phyloP scores from a whole-genome alignment of 2,113 vertebrate species.

The Amphilophus citrinellus region DNA sequence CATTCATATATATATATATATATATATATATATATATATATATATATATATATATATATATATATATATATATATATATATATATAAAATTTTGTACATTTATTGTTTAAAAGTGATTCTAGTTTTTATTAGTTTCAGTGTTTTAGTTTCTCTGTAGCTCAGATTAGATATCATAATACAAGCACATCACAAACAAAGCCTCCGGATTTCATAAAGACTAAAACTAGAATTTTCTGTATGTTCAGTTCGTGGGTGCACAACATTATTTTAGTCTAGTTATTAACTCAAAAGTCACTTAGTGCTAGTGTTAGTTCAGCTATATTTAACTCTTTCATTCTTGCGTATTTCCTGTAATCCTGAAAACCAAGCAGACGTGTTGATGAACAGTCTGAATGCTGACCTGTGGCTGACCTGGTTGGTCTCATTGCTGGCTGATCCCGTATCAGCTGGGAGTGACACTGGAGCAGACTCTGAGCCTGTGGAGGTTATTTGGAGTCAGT shows the following conservation, averaged over 20 bases:
- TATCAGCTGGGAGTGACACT: background rate
- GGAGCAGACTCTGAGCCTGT: background rate
- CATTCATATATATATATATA: background rate
- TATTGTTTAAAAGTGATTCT: background rate
- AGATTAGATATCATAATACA: too few species aligned
- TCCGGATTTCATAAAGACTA: background rate
- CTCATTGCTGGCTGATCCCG: background rate
- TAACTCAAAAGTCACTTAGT: background rate
- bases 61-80: background rate
- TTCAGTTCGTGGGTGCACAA: background rate
- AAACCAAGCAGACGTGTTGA: background rate
- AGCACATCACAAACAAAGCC: too few species aligned
- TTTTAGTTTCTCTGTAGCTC: too few species aligned
- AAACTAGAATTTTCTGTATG: background rate
- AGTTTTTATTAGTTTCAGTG: too few species aligned
- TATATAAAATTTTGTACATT: background rate
- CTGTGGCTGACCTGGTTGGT: constrained; percentile 8
- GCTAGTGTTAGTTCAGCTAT: background rate
- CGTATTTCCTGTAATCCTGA: background rate
- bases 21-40: too few species aligned
- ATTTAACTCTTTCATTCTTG: background rate
- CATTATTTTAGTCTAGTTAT: background rate
- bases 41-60: too few species aligned
- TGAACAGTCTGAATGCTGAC: constrained; percentile 7
- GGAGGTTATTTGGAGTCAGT: constrained; percentile 6